Evolutionary conservation across 2,888 invertebrate genomes (phyloP), one percentile per base, ranked within the genome.

Genomic region (Yponomeuta sedellus): DNA sequence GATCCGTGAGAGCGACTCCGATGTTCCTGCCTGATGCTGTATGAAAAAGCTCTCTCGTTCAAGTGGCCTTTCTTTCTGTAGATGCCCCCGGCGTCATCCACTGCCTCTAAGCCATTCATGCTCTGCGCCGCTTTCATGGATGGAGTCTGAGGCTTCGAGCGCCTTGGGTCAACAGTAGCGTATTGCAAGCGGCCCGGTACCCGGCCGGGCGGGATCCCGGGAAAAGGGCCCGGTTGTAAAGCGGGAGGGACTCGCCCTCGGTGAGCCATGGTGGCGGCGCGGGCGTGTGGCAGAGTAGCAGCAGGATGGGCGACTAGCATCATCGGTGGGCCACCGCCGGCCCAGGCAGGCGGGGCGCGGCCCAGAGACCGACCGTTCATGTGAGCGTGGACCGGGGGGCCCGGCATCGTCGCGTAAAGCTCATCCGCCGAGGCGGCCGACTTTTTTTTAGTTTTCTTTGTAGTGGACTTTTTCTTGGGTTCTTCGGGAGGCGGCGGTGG

Each of bases 1-100:
- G 97, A 97, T 68, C 97, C 97, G 83, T 98, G 97, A 76, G 97
- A 97, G 69, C 98, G 93, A 81, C 97, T 97, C 71, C 98, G 93
- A 81, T 98, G 97, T 82, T 98, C 98, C 82, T 98, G 97, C 67
- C 98, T 92, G 78, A 98, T 98, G 73, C 97, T 97, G 88, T 98
- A 97, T 67, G 97, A 97, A 81, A 98, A 98, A 28, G 98, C 98
- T 65, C 97, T 92, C 83, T 98, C 98, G 85, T 98, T 98, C 71
- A 98, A 86, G 77, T 98, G 97, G 0, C 97, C 97, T 77, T 97
- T 97, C 79, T 97, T 95, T 74, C 96, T 92, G 80, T 97, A 97
- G 70, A 97, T 97, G 65, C 97, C 93, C 0, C 93, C 92, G 0
- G 92, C 89, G 66, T 93, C 93, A 67, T 93, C 93, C 19, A 92